Conservation (phyloP, 1,140 invertebrate genomes). For the Neodiprion virginianus region DNA sequence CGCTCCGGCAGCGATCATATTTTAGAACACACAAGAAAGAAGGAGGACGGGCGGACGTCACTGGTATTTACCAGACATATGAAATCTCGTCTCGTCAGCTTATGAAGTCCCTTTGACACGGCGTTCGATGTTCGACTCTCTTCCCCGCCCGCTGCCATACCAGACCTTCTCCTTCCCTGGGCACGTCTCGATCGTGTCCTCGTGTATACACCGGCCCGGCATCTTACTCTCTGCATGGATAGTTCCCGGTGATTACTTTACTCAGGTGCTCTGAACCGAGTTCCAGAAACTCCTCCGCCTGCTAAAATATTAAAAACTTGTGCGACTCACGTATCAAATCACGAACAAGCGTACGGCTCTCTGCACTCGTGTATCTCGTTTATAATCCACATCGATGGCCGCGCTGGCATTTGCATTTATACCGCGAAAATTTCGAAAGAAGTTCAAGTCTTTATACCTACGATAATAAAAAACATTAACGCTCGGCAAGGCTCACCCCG, state of each 20-base stretch:
- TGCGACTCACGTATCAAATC: not conserved
- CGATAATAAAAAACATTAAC: too few relatives aligned
- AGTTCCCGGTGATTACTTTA: not conserved
- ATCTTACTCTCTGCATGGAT: not conserved
- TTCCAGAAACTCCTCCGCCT: not conserved
- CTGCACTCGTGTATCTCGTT: too few relatives aligned
- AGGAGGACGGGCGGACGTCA: not conserved
- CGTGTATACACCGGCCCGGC: not conserved
- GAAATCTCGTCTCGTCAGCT: not conserved
- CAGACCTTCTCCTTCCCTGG: not conserved
- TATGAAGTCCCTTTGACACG: not conserved
- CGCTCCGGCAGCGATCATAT: conserved; percentile 2
- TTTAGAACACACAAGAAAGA: not conserved
- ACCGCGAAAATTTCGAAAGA: too few relatives aligned
- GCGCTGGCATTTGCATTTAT: too few relatives aligned
- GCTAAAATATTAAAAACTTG: not conserved
- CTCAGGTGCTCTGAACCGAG: not conserved
- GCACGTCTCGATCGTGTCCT: not conserved
- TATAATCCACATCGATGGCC: not conserved
- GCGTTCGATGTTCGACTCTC: conserved; percentile 1
- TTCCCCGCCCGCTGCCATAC: not conserved
- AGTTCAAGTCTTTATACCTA: too few relatives aligned
- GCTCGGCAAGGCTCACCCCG: too few relatives aligned
- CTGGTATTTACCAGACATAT: conserved; percentile 4
- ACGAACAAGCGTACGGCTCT: not conserved